phyloP scores from a whole-genome alignment of 1,140 invertebrate genomes.

The Temnothorax curvispinosus region DNA sequence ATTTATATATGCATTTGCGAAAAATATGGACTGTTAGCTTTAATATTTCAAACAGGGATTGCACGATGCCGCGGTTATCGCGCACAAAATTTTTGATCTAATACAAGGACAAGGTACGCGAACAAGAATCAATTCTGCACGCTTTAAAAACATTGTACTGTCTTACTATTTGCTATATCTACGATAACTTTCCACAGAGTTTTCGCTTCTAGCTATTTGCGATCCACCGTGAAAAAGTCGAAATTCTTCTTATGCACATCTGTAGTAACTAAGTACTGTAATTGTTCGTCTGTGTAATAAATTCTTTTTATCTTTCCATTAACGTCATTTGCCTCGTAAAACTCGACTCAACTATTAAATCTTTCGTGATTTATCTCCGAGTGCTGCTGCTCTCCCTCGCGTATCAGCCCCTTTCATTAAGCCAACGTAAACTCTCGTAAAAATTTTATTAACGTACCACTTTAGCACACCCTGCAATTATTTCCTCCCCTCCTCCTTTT shows the following conservation, averaged over 20 bases:
- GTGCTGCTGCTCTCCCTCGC: neutral
- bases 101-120: neutral
- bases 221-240: neutral
- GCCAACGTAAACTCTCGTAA: neutral
- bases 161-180: slow-evolving; percentile 8
- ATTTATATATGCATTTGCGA: neutral
- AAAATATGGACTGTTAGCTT: neutral
- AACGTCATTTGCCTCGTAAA: slow-evolving; percentile 23
- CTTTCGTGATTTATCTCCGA: slow-evolving; percentile 44
- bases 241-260: slow-evolving; percentile 28
- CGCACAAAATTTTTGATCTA: slow-evolving; percentile 9
- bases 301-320: slow-evolving; percentile 51
- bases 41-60: slow-evolving; percentile 4
- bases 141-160: neutral
- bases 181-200: neutral
- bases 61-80: slow-evolving; percentile 5
- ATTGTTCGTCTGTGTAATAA: slow-evolving; percentile 39
- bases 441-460: slow-evolving; percentile 36
- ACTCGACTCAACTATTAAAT: slow-evolving; percentile 33
- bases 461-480: neutral
- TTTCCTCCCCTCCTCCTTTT: neutral
- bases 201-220: slow-evolving; percentile 25
- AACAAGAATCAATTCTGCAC: slow-evolving; percentile 15
- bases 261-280: slow-evolving; percentile 26
- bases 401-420: slow-evolving; percentile 28